Evolutionary conservation across 1,140 invertebrate genomes (phyloP).

Genomic region (Sogatella furcifera): DNA sequence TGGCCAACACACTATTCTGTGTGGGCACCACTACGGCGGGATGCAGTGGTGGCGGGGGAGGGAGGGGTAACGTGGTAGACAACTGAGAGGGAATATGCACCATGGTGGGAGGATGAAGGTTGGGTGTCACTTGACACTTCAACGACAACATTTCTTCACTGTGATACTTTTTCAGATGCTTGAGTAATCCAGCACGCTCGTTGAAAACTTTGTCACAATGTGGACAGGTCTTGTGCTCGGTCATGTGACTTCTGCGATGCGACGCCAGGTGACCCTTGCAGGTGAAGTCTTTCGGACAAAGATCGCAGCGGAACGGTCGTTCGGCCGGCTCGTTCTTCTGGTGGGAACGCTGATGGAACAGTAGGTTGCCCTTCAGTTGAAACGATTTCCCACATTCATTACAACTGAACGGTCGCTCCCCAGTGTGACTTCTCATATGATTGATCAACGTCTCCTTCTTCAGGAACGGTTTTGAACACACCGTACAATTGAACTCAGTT

Average conservation of each 20-base stretch:
- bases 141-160: background rate
- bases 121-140: background rate
- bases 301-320: constrained; percentile 83
- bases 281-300: constrained; percentile 93
- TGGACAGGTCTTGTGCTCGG: constrained; percentile 63
- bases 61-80: background rate
- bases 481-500: constrained; percentile 68
- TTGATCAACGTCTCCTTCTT: constrained; percentile 70
- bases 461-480: constrained; percentile 75
- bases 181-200: constrained; percentile 58
- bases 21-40: constrained; percentile 3
- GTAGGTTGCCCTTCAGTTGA: constrained; percentile 83
- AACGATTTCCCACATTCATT: constrained; percentile 94
- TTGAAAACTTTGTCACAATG: constrained; percentile 68
- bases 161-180: constrained; percentile 37
- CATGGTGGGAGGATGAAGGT: background rate
- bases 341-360: constrained; percentile 86
- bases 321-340: constrained; percentile 71
- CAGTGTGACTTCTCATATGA: constrained; percentile 76
- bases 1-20: constrained; percentile 5
- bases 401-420: constrained; percentile 74
- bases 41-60: background rate
- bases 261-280: constrained; percentile 83
- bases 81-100: background rate
- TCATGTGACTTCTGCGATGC: constrained; percentile 77